Base-by-base conservation (phyloP, 2,888 invertebrate genomes). In the Tetragonisca angustula region DNA sequence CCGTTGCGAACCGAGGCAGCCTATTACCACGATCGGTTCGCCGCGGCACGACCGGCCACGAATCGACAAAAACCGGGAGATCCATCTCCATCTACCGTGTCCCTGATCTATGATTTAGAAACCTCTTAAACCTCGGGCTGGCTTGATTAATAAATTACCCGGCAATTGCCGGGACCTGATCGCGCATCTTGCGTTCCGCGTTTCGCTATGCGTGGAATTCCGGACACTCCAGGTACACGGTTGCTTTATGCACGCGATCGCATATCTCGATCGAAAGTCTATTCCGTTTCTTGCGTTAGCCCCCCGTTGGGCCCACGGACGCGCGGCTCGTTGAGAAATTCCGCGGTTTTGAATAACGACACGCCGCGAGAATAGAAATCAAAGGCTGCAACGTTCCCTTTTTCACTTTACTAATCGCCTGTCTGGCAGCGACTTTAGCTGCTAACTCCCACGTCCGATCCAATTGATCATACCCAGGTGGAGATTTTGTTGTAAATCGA, bases 1-100 rank as follows among this genome's bases (percentile, higher is more conserved):
- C 70, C 65, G 67, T 70, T 62, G 65, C 76, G 61, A 76, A 72
- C 65, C 74, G 69, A 81, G 74, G 43, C 54, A 72, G 81, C 81
- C 89, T 81, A 86, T 89, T 89, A 88, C 77, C 78, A 76, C 49
- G 81, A 76, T 78, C 82, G 84, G 79, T 50, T 72, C 50, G 81
- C 73, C 75, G 64, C 74, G 77, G 82, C 89, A 86, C 86, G 89
- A 89, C 79, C 89, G 81, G 67, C 87, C 79, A 69, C 52, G 56
- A 73, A 78, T 72, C 81, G 81, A 76, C 82, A 87, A 89, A 88
- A 89, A 88, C 83, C 80, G 79, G 80, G 81, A 86, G 86, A 86
- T 72, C 81, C 79, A 81, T 85, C 83, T 79, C 65, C 71, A 83
- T 79, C 83, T 52, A 73, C 68, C 36, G 32, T 67, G 43, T 50